A percentile compares a stretch with the other conserved stretches of the same genome.
Evolutionary conservation across 2,888 invertebrate genomes (phyloP).

Genomic region (Galeruca laticollis): DNA sequence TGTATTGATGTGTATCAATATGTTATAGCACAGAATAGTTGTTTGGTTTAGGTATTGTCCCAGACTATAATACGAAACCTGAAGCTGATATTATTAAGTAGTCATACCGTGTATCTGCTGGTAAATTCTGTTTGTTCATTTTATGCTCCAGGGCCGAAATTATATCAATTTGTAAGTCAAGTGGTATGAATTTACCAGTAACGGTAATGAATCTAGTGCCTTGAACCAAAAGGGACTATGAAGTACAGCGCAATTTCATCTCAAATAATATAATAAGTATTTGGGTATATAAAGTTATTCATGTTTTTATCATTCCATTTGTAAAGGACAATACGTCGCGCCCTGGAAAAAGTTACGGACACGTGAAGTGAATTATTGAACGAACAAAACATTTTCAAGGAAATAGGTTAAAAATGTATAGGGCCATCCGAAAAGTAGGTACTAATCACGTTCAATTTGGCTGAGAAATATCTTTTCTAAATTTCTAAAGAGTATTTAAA

Average conservation of each 20-base stretch:
- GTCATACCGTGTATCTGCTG: background rate
- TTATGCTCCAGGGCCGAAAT: conserved; percentile 3
- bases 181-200: background rate
- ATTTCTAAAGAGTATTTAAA: no score
- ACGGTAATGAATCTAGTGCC: background rate
- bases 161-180: background rate
- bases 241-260: background rate
- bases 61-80: background rate
- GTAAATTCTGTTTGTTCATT: conserved; percentile 12
- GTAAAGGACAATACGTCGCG: no score
- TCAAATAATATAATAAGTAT: background rate
- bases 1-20: no score
- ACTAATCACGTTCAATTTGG: no score
- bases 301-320: no score
- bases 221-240: background rate
- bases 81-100: background rate
- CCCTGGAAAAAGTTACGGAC: no score
- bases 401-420: no score
- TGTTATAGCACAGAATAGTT: no score
- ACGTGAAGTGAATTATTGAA: no score
- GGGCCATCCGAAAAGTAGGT: no score
- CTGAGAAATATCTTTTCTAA: no score
- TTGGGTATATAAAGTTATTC: background rate
- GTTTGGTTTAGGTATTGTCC: background rate
- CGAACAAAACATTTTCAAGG: no score